phyloP scores from a whole-genome alignment of 1,140 invertebrate genomes.

The Polypedilum vanderplanki region DNA sequence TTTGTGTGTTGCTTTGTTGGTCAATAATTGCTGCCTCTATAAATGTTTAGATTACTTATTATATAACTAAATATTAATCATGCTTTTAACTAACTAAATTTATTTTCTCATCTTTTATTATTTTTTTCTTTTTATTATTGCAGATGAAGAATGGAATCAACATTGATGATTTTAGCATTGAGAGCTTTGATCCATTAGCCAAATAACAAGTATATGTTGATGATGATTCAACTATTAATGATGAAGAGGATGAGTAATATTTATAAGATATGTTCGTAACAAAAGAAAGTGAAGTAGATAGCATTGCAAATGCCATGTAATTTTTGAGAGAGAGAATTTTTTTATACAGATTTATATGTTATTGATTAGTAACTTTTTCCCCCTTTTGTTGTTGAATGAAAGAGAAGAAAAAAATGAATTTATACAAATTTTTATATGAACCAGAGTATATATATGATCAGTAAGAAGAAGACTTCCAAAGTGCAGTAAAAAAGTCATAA shows the following conservation, averaged over 20 bases:
- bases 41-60: neutral
- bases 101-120: neutral
- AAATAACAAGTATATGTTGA: constrained; percentile 37
- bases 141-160: constrained; percentile 69
- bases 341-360: neutral
- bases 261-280: too few relatives aligned
- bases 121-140: constrained; percentile 40
- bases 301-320: neutral
- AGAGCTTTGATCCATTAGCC: constrained; percentile 70
- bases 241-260: neutral
- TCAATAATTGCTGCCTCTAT: neutral
- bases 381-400: neutral
- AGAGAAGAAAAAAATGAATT: neutral
- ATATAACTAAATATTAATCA: too few relatives aligned
- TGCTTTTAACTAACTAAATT: too few relatives aligned
- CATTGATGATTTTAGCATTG: constrained; percentile 78
- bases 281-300: neutral
- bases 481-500: too few relatives aligned
- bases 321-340: neutral
- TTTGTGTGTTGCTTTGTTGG: neutral
- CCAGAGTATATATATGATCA: neutral
- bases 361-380: neutral
- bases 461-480: too few relatives aligned
- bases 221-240: neutral
- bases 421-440: neutral